Evolutionary conservation across 2,113 vertebrate species (phyloP).

Genomic region (Anoplopoma fimbria): DNA sequence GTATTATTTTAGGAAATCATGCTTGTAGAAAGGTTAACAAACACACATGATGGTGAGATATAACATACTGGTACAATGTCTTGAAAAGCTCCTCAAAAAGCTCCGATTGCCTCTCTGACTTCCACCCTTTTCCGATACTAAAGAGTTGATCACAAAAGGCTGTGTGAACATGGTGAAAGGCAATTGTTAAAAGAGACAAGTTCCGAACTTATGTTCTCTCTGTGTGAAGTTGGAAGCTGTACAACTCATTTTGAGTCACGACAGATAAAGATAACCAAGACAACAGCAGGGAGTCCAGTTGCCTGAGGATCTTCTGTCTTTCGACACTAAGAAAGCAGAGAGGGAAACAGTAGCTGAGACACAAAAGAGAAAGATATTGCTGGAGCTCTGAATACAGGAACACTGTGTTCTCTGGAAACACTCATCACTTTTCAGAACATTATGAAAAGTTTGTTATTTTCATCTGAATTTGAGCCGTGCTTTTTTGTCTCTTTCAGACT

Average conservation of each 20-base stretch:
- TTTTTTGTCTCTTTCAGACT: neutral
- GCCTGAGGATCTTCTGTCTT: conserved; percentile 36
- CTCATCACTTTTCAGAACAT: neutral
- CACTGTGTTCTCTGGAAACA: conserved; percentile 20
- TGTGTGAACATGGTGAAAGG: neutral
- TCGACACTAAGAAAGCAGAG: conserved; percentile 20
- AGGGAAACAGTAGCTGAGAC: conserved; percentile 27
- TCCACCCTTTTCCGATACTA: neutral
- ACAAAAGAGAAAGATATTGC: conserved; percentile 4
- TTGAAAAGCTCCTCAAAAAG: neutral
- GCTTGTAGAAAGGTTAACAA: neutral
- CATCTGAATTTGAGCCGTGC: neutral
- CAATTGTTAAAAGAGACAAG: neutral
- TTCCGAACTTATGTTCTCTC: neutral
- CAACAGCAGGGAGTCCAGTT: conserved; percentile 20
- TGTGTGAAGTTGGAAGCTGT: conserved; percentile 22
- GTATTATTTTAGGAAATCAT: neutral
- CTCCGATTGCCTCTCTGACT: neutral
- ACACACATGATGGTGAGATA: neutral
- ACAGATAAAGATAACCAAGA: conserved; percentile 38
- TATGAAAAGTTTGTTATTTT: neutral
- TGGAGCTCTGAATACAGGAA: conserved; percentile 26
- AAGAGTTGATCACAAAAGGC: conserved; percentile 1
- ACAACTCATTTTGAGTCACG: conserved; percentile 22
- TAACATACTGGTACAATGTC: neutral